These are phyloP conservation scores for Plusia festucae DNA, from an alignment of 2,888 invertebrate species.

Conservation along the genomic window DNA sequence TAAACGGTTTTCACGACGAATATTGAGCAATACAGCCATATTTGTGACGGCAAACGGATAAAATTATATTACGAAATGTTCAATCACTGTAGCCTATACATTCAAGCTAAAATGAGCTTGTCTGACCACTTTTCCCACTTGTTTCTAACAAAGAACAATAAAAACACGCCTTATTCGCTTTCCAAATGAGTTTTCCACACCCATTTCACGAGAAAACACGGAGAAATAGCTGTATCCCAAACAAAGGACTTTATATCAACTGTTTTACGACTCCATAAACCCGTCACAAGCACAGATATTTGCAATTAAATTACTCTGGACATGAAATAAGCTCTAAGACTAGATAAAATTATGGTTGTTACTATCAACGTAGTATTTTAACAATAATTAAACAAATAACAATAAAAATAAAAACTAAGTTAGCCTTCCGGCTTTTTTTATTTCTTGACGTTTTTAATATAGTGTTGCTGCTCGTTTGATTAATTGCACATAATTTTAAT, in stretches of 20 bases:
- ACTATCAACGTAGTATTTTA: slow-evolving; percentile 70
- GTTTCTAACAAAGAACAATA: slow-evolving; percentile 47
- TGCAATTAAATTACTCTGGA: slow-evolving; percentile 69
- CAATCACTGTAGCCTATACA: slow-evolving; percentile 25
- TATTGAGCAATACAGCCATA: slow-evolving; percentile 72
- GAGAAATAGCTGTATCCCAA: slow-evolving; percentile 70
- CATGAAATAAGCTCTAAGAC: slow-evolving; percentile 76
- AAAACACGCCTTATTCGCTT: slow-evolving; percentile 45
- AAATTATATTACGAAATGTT: slow-evolving; percentile 65
- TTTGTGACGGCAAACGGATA: slow-evolving; percentile 53
- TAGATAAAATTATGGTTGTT: slow-evolving; percentile 81
- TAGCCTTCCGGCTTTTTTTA: slow-evolving; percentile 83
- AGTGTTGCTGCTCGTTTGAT: slow-evolving; percentile 84
- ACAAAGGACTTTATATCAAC: slow-evolving; percentile 84
- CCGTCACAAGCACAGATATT: slow-evolving; percentile 74
- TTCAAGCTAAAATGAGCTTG: slow-evolving; percentile 35
- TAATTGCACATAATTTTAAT: slow-evolving; percentile 84
- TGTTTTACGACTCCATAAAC: slow-evolving; percentile 84
- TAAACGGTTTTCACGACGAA: slow-evolving; percentile 60
- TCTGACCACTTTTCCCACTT: slow-evolving; percentile 51
- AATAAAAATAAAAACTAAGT: slow-evolving; percentile 84
- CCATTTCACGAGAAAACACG: slow-evolving; percentile 60
- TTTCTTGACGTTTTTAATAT: slow-evolving; percentile 87
- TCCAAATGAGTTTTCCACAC: slow-evolving; percentile 51
- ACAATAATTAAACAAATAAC: slow-evolving; percentile 82